Base-by-base conservation (phyloP, 2,113 vertebrate genomes). In the Tylochromis polylepis region DNA sequence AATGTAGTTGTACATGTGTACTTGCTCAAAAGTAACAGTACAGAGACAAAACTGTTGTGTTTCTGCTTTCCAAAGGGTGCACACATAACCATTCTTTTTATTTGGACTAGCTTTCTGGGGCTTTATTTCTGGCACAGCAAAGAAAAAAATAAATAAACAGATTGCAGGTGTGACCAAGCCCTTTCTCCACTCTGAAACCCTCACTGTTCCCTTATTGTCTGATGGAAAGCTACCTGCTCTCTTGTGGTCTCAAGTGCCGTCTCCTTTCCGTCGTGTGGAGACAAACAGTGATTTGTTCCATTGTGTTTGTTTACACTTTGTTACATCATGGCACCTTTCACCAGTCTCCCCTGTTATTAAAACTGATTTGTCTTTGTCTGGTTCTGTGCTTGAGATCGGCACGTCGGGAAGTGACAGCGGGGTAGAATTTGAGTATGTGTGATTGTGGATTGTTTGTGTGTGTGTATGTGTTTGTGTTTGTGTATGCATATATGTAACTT, bases 241-340 rank as follows among this genome's bases (percentile, higher is more conserved):
- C 90, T 62, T 77, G 77, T 85, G 87, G 83, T 90, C 60, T 67
- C 72, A 27, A 65, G 3, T 67, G 81, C 43, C 34, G 29, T 88
- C 58, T 70, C 27, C 65, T 89, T 83, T 91, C 84, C 65, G 2
- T 67, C 8, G 14, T 79, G 83, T 86, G 80, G 72, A 53, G 6
- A 86, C 81, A 87, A 83, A 89, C 72, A 83, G 22, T 38, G 56
- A 87, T 90, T 86, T 91, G 87, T 94, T 94, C 92, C 93, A 88
- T 58, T 88, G 65, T 67, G 57, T 83, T 87, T 93, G 90, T 93
- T 92, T 93, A 87, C 92, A 83, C 59, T 75, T 65, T 84, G 82
- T 94, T 89, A 92, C 93, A 92, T 94, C 91, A 91, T 85, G 83
- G 57, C 79, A 86, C 83, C 84, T 85, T 81, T 88, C 60, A 46